Evolutionary conservation across 1,140 invertebrate genomes (phyloP).

Genomic region (Melipona quadrifasciata): DNA sequence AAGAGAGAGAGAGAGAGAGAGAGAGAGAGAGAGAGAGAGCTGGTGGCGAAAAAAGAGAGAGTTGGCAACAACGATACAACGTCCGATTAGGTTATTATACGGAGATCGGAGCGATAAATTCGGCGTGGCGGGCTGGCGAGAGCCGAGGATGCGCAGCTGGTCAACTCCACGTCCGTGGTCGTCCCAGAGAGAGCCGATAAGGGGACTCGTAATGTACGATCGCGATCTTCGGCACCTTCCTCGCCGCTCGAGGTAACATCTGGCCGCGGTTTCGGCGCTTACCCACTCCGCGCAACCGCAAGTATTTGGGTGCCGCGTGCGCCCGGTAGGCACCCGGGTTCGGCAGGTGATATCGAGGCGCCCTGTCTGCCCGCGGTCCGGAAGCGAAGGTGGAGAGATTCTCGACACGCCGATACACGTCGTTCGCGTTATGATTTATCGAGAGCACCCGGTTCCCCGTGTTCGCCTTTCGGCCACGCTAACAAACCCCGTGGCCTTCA

Average conservation of each 20-base stretch:
- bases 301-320: slow-evolving; percentile 47
- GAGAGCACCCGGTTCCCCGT: slow-evolving; percentile 30
- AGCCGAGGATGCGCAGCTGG: slow-evolving; percentile 55
- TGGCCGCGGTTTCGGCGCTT: slow-evolving; percentile 67
- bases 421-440: slow-evolving; percentile 61
- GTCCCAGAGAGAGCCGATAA: slow-evolving; percentile 19
- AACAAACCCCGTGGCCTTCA: slow-evolving; percentile 12
- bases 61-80: slow-evolving; percentile 54
- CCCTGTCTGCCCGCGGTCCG: slow-evolving; percentile 55
- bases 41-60: slow-evolving; percentile 38
- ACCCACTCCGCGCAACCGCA: slow-evolving; percentile 53
- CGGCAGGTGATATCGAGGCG: slow-evolving; percentile 61
- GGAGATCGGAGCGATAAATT: slow-evolving; percentile 58
- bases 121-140: slow-evolving; percentile 1
- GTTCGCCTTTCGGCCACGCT: background rate
- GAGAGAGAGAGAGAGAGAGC: background rate
- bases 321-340: slow-evolving; percentile 47
- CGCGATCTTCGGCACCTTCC: slow-evolving; percentile 61
- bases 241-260: slow-evolving; percentile 53
- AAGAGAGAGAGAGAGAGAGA: background rate
- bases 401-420: slow-evolving; percentile 41
- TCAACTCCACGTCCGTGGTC: slow-evolving; percentile 26
- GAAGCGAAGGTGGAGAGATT: slow-evolving; percentile 66
- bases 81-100: slow-evolving; percentile 58
- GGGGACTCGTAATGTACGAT: slow-evolving; percentile 58